Evolutionary conservation across 1,140 invertebrate species (phyloP).

Genomic region (Andricus grossulariae): DNA sequence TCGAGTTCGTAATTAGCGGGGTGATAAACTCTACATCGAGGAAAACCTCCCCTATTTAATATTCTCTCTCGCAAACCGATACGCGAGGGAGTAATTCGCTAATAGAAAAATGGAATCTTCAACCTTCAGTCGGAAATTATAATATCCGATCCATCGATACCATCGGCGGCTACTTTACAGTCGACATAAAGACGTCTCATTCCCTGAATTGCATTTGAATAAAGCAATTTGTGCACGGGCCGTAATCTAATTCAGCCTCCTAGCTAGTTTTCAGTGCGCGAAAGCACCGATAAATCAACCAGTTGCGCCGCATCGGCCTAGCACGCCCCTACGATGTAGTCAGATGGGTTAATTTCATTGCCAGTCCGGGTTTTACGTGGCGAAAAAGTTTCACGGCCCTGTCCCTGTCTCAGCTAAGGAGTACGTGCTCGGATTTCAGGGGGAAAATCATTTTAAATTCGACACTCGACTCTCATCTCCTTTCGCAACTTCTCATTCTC

Average conservation of each 20-base stretch:
- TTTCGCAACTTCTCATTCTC: not conserved
- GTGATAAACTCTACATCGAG: not conserved
- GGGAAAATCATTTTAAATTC: conserved; percentile 42
- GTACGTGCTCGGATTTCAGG: conserved; percentile 50
- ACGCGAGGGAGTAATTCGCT: conserved; percentile 1
- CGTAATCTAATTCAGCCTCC: conserved; percentile 68
- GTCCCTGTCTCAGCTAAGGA: conserved; percentile 41
- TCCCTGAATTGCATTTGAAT: conserved; percentile 69
- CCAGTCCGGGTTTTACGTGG: conserved; percentile 54
- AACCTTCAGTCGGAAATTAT: conserved; percentile 1
- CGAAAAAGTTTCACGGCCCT: conserved; percentile 49
- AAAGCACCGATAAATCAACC: conserved; percentile 75
- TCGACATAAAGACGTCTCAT: conserved; percentile 49
- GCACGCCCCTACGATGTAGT: conserved; percentile 73
- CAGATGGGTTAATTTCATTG: conserved; percentile 72
- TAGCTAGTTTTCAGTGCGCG: conserved; percentile 69
- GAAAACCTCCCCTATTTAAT: not conserved
- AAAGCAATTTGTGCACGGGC: conserved; percentile 73
- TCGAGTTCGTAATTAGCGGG: not conserved
- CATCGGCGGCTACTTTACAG: conserved; percentile 42
- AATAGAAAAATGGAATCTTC: not conserved
- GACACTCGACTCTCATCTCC: not conserved
- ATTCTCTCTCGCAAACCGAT: not conserved
- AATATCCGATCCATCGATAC: conserved; percentile 41
- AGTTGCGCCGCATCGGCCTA: conserved; percentile 68